Evolutionary conservation across 2,888 invertebrate species (phyloP).

Genomic region (Dorcus hopei): DNA sequence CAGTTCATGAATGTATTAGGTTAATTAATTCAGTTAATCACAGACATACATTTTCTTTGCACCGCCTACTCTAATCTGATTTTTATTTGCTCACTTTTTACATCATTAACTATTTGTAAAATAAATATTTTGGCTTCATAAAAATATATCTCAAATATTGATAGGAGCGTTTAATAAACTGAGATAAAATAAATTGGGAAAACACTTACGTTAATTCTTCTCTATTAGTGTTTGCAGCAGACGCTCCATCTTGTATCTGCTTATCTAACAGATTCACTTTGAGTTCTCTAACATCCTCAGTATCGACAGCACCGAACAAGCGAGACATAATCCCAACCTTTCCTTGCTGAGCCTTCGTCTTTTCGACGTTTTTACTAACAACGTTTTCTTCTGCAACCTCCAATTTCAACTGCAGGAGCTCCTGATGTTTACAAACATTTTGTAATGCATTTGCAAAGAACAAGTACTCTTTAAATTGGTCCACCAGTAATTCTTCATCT

Average conservation of each 20-base stretch:
- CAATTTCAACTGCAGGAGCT: conserved; percentile 67
- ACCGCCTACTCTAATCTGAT: too few relatives aligned
- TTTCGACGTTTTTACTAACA: conserved; percentile 53
- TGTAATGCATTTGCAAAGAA: conserved; percentile 74
- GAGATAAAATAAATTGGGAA: not conserved
- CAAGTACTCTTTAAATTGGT: conserved; percentile 80
- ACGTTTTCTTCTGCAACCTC: conserved; percentile 66
- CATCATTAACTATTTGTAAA: too few relatives aligned
- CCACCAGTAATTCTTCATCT: conserved; percentile 78
- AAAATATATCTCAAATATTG: too few relatives aligned
- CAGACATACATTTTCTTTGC: too few relatives aligned
- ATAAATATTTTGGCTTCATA: too few relatives aligned
- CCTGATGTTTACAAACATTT: conserved; percentile 71
- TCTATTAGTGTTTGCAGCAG: conserved; percentile 57
- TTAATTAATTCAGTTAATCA: too few relatives aligned
- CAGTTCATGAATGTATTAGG: too few relatives aligned
- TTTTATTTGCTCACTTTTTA: too few relatives aligned
- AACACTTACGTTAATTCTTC: conserved; percentile 59
- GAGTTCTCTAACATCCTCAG: conserved; percentile 71
- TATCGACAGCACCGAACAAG: conserved; percentile 71
- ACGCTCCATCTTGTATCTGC: conserved; percentile 62
- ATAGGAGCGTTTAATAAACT: too few relatives aligned
- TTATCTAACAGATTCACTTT: conserved; percentile 64
- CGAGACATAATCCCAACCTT: conserved; percentile 71
- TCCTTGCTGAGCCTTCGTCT: conserved; percentile 60